Evolutionary conservation across 64 coral and sea anemone genomes (phyloP), one percentile per base, ranked within the genome.

Genomic region (Cladopsammia gracilis): DNA sequence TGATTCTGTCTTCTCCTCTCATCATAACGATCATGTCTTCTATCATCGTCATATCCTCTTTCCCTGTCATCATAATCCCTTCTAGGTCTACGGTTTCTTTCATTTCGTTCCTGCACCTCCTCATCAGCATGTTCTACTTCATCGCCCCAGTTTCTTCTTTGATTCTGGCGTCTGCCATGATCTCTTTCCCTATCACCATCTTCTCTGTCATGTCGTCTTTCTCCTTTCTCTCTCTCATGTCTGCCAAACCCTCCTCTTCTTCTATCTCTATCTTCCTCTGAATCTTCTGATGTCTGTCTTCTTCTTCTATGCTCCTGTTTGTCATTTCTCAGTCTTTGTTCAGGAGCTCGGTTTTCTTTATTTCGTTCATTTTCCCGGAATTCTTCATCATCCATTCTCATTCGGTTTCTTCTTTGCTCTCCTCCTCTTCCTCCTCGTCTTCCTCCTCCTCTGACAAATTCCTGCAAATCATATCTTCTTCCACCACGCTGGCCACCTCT

Each of bases 401-500:
- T 88, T 48, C 23, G 79, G 22, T 49, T 79, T 69, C 49, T 25
- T 61, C 58, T 77, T 6, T 65, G 43, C 48, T 66, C 9, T 16
- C 66, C 26, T 78, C 42, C 23, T 24, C 77, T 88, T 1, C 54
- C n/a, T 23, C 87, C 87, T 54, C 73, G 56, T 25, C 62, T 34
- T 34, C 34, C 45, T n/a, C 75, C 75, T 46, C 87, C 83, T 69
- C 67, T 89, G 24, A 96, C 88, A 83, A 98, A 98, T 58, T 98
- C 96, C 56, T 95, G 59, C 0, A 98, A 70, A 13, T 98, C 93
- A 75, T 92, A 98, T 7, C 80, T 78, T 11, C 86, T 68, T 62
- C 93, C 89, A 1, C 96, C 96, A 73, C 80, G 67, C 14, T 82
- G 82, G 42, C 93, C 71, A 46, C 82, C 93, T 79, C 93, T 46